phyloP scores from a whole-genome alignment of 23 tunicate genomes.

The Ciona savignyi region DNA sequence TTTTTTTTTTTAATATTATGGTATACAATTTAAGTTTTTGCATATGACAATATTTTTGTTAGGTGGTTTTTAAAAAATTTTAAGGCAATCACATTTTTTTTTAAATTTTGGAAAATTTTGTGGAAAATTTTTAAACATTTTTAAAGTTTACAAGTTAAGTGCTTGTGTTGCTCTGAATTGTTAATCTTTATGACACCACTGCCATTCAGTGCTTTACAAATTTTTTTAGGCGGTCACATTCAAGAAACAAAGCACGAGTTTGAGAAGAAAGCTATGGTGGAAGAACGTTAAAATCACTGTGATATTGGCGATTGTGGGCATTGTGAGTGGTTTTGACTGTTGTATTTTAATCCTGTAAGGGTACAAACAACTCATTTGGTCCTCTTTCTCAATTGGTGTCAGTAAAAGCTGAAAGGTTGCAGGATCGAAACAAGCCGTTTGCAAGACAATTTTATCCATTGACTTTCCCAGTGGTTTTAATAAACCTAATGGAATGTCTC shows the following conservation, averaged over 20 bases:
- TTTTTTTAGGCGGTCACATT: constrained; percentile 51
- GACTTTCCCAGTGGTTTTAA: too few species aligned
- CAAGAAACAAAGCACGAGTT: constrained; percentile 54
- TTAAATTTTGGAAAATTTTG: not conserved
- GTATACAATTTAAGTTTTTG: too few species aligned
- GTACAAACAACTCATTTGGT: too few species aligned
- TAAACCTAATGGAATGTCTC: too few species aligned
- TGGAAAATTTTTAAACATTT: not conserved
- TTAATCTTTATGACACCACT: too few species aligned
- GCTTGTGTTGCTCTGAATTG: too few species aligned
- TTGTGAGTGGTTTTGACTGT: constrained; percentile 38
- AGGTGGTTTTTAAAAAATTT: not conserved
- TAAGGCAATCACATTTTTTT: not conserved
- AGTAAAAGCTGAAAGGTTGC: not conserved
- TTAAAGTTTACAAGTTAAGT: not conserved
- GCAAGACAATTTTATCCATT: too few species aligned
- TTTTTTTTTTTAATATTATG: too few species aligned
- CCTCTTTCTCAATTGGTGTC: not conserved
- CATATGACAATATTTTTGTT: too few species aligned
- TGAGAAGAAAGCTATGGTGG: constrained; percentile 56
- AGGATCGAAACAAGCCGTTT: not conserved
- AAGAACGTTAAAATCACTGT: constrained; percentile 53
- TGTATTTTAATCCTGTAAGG: too few species aligned
- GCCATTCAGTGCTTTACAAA: too few species aligned
- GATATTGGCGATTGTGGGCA: constrained; percentile 16